Evolutionary conservation across 2,888 invertebrate species (phyloP).

Genomic region (Gastrophysa polygoni): DNA sequence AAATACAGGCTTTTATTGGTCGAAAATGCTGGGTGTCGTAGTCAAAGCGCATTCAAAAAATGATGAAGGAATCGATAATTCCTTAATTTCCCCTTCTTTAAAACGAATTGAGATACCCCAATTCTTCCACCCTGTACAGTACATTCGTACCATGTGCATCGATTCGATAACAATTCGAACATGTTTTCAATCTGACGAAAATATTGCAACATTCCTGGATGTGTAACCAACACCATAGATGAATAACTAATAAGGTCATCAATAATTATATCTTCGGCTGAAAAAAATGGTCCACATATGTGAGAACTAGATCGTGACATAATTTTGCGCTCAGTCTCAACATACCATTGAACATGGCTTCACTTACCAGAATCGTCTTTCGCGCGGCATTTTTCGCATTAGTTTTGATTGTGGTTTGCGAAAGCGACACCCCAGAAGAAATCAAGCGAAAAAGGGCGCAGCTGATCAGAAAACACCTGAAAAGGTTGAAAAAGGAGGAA

Average conservation of each 20-base stretch:
- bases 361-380: not conserved
- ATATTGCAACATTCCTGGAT: constrained; percentile 13
- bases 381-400: not conserved
- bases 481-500: constrained; percentile 73
- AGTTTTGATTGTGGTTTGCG: constrained; percentile 14
- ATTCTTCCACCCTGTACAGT: too few relatives aligned
- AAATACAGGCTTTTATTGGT: too few relatives aligned
- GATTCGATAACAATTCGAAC: too few relatives aligned
- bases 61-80: too few relatives aligned
- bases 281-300: constrained; percentile 7
- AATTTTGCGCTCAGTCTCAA: constrained; percentile 8
- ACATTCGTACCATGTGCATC: too few relatives aligned
- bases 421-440: constrained; percentile 32
- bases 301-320: constrained; percentile 27
- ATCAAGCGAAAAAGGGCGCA: constrained; percentile 59
- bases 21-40: too few relatives aligned
- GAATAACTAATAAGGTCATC: not conserved
- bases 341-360: constrained; percentile 3
- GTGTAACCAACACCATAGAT: not conserved
- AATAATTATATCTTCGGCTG: constrained; percentile 5
- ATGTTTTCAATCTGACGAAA: not conserved
- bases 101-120: too few relatives aligned
- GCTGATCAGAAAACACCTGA: constrained; percentile 72
- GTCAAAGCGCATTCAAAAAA: too few relatives aligned
- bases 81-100: too few relatives aligned